Base-by-base conservation (phyloP, 2,797 vertebrate species). In the Acipenser transmontanus region DNA sequence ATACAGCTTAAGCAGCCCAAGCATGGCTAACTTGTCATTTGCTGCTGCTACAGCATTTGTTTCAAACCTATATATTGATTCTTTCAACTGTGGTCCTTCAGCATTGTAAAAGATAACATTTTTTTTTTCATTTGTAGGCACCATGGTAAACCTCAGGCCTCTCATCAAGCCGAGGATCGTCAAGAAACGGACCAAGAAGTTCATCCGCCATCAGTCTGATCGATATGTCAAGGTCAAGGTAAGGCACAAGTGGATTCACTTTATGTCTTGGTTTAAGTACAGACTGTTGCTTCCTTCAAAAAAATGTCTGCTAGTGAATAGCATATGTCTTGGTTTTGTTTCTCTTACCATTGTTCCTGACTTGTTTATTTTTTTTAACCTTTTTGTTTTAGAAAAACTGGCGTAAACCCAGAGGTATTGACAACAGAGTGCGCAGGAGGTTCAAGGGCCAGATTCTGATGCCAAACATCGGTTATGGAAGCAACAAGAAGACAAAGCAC, bases 391-490 rank as follows among this genome's bases (percentile, higher is more conserved):
- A 99, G 97, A 92, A 94, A 76, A 99, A 97, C 90, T 99, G 97
- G 97, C 93, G 97, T 49, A 99, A 99, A 57, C 97, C 97, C 47
- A 94, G 96, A 77, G 97, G 97, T 74, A 99, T 99, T 4, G 97
- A 99, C 79, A 99, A 99, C 87, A 89, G 97, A 74, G 96, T 98
- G 12, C 94, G 96, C 72, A 90, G 97, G 78, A 90, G 95, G 69
- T 98, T 99, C 85, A 99, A 99, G 88, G 97, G 97, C 0, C 97
- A 99, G 89, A 95, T 99, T 85, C 71, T 98, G 85, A 99, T 99
- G 97, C 97, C 97, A 69, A 99, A 96, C 84, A 98, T 98, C 0
- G 97, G 97, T 85, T 99, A 99, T 0, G 95, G 97, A 74, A 99
- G 96, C 85, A 98, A 90, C 78, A 99, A 93, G 85, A 99, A 99